These are phyloP conservation scores for Drosophila trichaetosa DNA, from an alignment of 2,888 invertebrate genomes.

Conservation along the genomic window DNA sequence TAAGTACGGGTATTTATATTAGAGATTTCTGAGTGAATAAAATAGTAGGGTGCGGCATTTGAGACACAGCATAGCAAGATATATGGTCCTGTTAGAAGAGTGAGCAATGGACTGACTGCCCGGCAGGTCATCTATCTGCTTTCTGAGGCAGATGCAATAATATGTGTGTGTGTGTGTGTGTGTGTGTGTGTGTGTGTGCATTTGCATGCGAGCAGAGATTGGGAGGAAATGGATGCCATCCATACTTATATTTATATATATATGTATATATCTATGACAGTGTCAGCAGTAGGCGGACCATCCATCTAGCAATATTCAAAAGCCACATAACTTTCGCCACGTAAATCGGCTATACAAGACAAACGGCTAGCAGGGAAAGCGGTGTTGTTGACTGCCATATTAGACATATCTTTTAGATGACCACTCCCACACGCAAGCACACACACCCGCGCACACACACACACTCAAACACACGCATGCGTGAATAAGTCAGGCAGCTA, in stretches of 20 bases:
- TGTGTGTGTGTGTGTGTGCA: conserved; percentile 2
- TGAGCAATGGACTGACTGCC: conserved; percentile 7
- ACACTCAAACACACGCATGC: not conserved
- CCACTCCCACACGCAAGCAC: conserved; percentile 7
- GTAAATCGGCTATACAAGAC: conserved; percentile 41
- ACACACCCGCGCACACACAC: not conserved
- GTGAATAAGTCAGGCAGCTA: conserved; percentile 42
- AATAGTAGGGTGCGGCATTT: not conserved
- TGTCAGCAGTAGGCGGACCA: conserved; percentile 18
- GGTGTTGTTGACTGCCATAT: conserved; percentile 11
- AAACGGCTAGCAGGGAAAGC: not conserved
- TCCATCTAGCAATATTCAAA: conserved; percentile 27
- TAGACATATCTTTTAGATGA: conserved; percentile 28
- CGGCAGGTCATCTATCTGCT: conserved; percentile 51
- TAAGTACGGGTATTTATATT: not conserved
- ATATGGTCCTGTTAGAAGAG: not conserved
- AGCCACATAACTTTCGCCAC: conserved; percentile 49
- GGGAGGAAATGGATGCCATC: conserved; percentile 19
- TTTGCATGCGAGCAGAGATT: not conserved
- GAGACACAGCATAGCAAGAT: conserved; percentile 4
- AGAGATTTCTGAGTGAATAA: not conserved
- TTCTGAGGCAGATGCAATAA: conserved; percentile 55
- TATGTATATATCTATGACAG: conserved; percentile 33
- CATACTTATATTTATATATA: conserved; percentile 24
- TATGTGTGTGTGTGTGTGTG: not conserved